These are phyloP conservation scores for Hemibagrus guttatus DNA, from an alignment of 2,797 vertebrate genomes.

Conservation along the genomic window DNA sequence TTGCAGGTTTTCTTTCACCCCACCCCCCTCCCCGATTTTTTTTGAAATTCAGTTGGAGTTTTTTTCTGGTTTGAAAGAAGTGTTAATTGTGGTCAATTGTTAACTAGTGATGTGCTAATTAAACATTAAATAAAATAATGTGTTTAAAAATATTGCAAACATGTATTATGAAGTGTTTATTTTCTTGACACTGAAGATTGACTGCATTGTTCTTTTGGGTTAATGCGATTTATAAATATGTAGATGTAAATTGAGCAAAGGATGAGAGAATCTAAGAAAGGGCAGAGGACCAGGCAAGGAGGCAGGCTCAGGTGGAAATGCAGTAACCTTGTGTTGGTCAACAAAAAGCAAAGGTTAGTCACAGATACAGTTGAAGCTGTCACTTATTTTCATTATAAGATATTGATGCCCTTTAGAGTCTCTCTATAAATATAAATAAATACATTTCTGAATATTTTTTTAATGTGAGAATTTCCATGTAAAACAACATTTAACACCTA, in stretches of 20 bases:
- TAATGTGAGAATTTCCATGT: not conserved
- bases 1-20: constrained; percentile 56
- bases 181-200: not conserved
- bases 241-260: not conserved
- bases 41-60: constrained; percentile 59
- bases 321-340: not conserved
- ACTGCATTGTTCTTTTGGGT: not conserved
- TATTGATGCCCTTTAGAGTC: not conserved
- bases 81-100: constrained; percentile 83
- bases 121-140: constrained; percentile 74
- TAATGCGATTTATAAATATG: not conserved
- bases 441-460: not conserved
- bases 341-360: constrained; percentile 1
- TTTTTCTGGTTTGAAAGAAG: constrained; percentile 71
- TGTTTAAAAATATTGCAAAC: constrained; percentile 42
- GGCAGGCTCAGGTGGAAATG: not conserved
- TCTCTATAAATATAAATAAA: not conserved
- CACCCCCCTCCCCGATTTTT: constrained; percentile 59
- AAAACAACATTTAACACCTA: not conserved
- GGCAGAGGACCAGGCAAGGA: not conserved
- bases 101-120: constrained; percentile 84
- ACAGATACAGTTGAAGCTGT: not conserved
- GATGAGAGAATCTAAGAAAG: not conserved
- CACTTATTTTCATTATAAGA: not conserved
- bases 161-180: not conserved